Evolutionary conservation across 2,888 invertebrate genomes (phyloP), one percentile per base, ranked within the genome.

Genomic region (Eupithecia pulchellata): DNA sequence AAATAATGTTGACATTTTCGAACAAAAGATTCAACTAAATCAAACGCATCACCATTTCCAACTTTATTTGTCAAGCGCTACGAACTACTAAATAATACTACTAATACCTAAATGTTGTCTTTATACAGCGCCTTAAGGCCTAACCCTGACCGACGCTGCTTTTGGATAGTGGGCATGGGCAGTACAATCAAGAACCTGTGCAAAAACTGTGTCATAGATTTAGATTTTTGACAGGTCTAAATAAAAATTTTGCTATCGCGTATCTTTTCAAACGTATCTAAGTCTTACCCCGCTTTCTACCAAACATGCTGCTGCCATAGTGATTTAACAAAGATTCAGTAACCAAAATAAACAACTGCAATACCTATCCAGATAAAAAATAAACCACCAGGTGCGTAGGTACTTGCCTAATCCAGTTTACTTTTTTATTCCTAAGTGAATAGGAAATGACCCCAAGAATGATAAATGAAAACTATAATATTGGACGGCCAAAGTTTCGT

Each of bases 401-500:
- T 39, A 42, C 3, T 13, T 3, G n/a, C 17, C 20, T 30, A 32
- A 32, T 32, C 8, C 60, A 60, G 60, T 1, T n/a, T 32, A 32
- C 6, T 9, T 32, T 20, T 61, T 61, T 36, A 61, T 61, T 32
- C 2, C 2, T 34, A 61, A 32, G 55, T 62, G 55, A 64, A 64
- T 34, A 65, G 70, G 70, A 70, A 73, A 65, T 68, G 58, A 68
- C 42, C 63, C 17, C 64, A 66, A 62, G 64, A 67, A 69, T 69
- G 69, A 73, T 73, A 30, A 58, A 69, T 69, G 72, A 60, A 60
- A 61, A 73, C 39, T 17, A 27, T 71, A 66, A 70, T 68, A 63
- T 63, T 14, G 52, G 47, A 68, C 25, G 64, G 69, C n/a, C 29
- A 55, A 72, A 72, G 69, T 72, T 72, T 61, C 14, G 61, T 34